Percentiles rank a stretch among this genome's conserved stretches.
Evolutionary conservation across 2,888 invertebrate genomes (phyloP).

Genomic region (Volucella inflata): DNA sequence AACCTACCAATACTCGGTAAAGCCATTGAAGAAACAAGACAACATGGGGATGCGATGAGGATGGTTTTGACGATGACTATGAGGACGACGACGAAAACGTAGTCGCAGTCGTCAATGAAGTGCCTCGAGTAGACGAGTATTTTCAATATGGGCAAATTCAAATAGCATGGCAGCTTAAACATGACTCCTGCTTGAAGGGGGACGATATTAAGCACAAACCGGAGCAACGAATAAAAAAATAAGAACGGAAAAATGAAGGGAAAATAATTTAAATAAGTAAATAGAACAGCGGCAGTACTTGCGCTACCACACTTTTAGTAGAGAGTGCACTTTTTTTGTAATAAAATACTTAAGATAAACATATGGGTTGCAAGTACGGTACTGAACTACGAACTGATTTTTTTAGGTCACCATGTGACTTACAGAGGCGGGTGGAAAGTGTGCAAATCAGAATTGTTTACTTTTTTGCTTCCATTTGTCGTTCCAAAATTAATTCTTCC

Average conservation of each 20-base stretch:
- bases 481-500: too few species aligned
- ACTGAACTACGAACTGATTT: neutral
- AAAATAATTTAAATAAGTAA: conserved; percentile 12
- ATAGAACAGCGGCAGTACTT: neutral
- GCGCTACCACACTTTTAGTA: neutral
- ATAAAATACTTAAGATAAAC: conserved; percentile 27
- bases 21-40: conserved; percentile 19
- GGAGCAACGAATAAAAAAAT: too few species aligned
- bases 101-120: conserved; percentile 21
- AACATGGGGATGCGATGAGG: conserved; percentile 23
- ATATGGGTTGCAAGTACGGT: neutral
- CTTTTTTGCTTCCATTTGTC: too few species aligned
- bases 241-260: neutral
- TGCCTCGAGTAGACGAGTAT: conserved; percentile 9
- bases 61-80: conserved; percentile 24
- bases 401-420: conserved; percentile 12
- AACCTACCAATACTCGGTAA: conserved; percentile 21
- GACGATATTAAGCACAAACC: conserved; percentile 1
- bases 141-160: conserved; percentile 53
- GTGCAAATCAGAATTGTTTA: too few species aligned
- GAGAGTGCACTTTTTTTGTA: conserved; percentile 29
- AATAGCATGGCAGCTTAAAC: conserved; percentile 46
- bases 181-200: conserved; percentile 16
- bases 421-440: neutral
- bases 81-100: conserved; percentile 14